Evolutionary conservation across 2,113 vertebrate species (phyloP).

Genomic region (Cynocephalus volans): DNA sequence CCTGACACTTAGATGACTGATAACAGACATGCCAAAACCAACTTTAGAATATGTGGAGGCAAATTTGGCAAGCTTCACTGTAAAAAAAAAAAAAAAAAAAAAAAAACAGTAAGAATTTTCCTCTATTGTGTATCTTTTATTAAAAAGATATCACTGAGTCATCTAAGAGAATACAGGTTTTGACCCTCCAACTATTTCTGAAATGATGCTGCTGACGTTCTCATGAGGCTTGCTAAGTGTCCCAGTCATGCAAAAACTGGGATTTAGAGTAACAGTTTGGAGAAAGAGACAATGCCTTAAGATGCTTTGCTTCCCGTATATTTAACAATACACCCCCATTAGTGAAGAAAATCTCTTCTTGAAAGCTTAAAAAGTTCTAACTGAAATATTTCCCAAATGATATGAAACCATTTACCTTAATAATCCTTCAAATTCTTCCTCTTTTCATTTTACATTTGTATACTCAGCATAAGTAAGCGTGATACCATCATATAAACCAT

Average conservation of each 20-base stretch:
- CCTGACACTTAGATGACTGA: constrained; percentile 64
- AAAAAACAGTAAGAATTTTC: constrained; percentile 58
- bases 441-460: not conserved
- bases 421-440: not conserved
- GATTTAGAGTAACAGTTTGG: not conserved
- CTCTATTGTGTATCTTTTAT: constrained; percentile 43
- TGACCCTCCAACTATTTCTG: constrained; percentile 48
- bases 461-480: not conserved
- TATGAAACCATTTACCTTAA: not conserved
- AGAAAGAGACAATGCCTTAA: not conserved
- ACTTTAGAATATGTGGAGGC: constrained; percentile 64
- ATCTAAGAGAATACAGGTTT: constrained; percentile 47
- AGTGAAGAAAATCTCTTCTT: not conserved
- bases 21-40: constrained; percentile 76
- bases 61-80: constrained; percentile 51
- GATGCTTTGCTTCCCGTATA: not conserved
- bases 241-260: not conserved
- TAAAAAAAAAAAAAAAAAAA: constrained; percentile 14
- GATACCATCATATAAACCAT: not conserved
- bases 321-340: no score
- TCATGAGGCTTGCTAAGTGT: not conserved
- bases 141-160: constrained; percentile 35
- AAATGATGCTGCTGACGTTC: not conserved
- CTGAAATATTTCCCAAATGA: not conserved
- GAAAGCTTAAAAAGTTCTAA: not conserved